phyloP scores from a whole-genome alignment of 1,140 invertebrate species.

The Orussus abietinus region DNA sequence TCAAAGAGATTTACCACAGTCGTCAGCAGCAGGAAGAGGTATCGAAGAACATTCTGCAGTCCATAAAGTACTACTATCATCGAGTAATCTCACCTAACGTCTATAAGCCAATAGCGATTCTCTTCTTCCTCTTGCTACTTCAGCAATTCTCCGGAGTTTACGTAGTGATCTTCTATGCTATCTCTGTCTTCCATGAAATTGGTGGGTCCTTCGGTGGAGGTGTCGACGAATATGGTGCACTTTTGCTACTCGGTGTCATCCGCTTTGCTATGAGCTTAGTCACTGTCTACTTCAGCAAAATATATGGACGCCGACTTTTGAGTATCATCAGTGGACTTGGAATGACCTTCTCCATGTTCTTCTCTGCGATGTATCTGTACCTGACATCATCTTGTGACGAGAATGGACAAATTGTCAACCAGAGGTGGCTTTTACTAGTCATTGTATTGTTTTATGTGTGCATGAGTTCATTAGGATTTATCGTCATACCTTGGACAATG shows the following conservation, averaged over 20 bases:
- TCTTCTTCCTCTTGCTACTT: conserved; percentile 53
- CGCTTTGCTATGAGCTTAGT: conserved; percentile 55
- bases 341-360: conserved; percentile 56
- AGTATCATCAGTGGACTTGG: conserved; percentile 55
- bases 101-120: conserved; percentile 54
- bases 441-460: conserved; percentile 55
- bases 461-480: conserved; percentile 55
- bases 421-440: conserved; percentile 50
- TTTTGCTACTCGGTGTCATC: conserved; percentile 53
- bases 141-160: conserved; percentile 62
- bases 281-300: conserved; percentile 52
- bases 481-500: conserved; percentile 64
- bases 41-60: conserved; percentile 16
- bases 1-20: conserved; percentile 29
- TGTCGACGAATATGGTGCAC: conserved; percentile 48
- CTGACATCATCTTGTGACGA: conserved; percentile 27
- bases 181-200: conserved; percentile 56
- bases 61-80: conserved; percentile 14
- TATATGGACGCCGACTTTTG: conserved; percentile 52
- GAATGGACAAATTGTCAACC: conserved; percentile 20
- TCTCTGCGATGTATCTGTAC: conserved; percentile 52
- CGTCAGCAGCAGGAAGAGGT: conserved; percentile 18
- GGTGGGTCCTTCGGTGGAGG: conserved; percentile 44
- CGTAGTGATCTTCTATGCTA: conserved; percentile 67
- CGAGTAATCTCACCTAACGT: conserved; percentile 35